Conservation (phyloP, 2,888 invertebrate species). For the Diadegma fenestrale region DNA sequence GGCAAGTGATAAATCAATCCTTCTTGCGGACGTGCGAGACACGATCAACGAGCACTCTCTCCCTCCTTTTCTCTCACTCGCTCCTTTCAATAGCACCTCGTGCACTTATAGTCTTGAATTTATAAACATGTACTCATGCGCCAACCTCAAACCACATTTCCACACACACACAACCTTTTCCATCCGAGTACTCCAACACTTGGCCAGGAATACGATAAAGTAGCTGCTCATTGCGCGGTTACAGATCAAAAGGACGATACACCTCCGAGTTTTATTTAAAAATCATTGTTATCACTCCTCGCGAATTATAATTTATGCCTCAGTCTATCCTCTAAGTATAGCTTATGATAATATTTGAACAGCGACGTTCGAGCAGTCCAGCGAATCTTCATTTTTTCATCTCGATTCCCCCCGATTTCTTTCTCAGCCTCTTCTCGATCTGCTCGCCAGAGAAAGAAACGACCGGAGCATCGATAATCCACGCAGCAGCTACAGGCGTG, state of each 20-base stretch:
- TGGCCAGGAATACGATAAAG: not conserved
- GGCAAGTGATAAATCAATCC: conserved; percentile 83
- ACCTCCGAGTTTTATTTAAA: conserved; percentile 11
- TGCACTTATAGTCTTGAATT: conserved; percentile 37
- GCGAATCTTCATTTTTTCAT: conserved; percentile 55
- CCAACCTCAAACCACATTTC: conserved; percentile 32
- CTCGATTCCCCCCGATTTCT: conserved; percentile 36
- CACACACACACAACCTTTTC: conserved; percentile 45
- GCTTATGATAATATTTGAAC: conserved; percentile 49
- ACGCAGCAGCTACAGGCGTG: conserved; percentile 63
- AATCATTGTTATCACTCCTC: conserved; percentile 28
- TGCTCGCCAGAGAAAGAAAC: conserved; percentile 1
- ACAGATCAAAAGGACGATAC: conserved; percentile 63
- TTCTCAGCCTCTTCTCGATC: conserved; percentile 10
- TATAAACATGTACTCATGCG: conserved; percentile 57
- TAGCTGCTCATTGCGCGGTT: conserved; percentile 42
- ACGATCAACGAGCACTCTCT: conserved; percentile 75
- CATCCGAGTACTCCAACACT: conserved; percentile 23
- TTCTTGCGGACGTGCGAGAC: conserved; percentile 79
- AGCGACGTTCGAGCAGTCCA: conserved; percentile 10
- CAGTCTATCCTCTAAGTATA: conserved; percentile 45
- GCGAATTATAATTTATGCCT: conserved; percentile 41
- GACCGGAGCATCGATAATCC: conserved; percentile 55
- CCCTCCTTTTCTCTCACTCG: conserved; percentile 62
- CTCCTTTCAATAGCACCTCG: conserved; percentile 48